Conservation (phyloP, 2,113 vertebrate species). For the Scatophagus argus region DNA sequence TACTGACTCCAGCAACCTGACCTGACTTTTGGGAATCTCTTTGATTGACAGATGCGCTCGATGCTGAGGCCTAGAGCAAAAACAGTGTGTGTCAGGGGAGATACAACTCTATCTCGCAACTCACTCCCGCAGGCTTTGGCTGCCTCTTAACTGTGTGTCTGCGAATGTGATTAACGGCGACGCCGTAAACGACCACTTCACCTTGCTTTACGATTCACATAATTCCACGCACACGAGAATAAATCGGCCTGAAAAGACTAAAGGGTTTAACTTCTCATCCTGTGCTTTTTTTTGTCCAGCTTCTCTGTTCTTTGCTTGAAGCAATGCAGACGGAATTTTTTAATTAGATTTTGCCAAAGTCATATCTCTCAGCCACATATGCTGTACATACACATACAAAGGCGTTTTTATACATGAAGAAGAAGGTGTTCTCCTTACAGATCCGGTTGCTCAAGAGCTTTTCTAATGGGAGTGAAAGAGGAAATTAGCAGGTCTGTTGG, state of each 20-base stretch:
- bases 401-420: neutral
- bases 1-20: neutral
- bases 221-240: slow-evolving; percentile 14
- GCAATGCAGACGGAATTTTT: neutral
- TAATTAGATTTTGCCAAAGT: slow-evolving; percentile 12
- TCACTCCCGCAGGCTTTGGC: neutral
- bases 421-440: neutral
- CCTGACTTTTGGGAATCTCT: slow-evolving; percentile 9
- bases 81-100: neutral
- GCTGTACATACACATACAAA: neutral
- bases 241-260: neutral
- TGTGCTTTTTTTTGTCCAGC: slow-evolving; percentile 5
- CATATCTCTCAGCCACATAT: neutral
- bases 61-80: neutral
- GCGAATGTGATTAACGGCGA: neutral
- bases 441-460: neutral
- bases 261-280: slow-evolving; percentile 9
- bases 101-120: neutral
- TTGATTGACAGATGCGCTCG: slow-evolving; percentile 32
- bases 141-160: neutral
- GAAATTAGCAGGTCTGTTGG: neutral
- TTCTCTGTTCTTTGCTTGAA: neutral
- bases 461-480: neutral
- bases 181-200: slow-evolving; percentile 25
- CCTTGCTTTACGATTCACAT: slow-evolving; percentile 21